These are phyloP conservation scores for Galbula dea DNA, from an alignment of 2,113 vertebrate genomes.

Conservation along the genomic window DNA sequence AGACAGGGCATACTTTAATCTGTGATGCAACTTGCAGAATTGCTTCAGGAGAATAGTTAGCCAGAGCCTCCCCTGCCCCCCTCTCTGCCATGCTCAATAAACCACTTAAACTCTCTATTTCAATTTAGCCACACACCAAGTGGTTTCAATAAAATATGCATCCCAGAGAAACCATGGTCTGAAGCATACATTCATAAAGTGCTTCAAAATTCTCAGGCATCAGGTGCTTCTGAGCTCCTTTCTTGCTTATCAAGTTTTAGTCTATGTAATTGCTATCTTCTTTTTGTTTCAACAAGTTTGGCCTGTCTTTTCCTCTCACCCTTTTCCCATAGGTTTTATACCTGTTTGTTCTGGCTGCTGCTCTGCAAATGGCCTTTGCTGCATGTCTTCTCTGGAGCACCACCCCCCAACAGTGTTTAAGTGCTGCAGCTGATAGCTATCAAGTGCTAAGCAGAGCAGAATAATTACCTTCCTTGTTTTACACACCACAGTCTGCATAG, in stretches of 20 bases:
- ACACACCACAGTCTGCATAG: background rate
- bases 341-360: background rate
- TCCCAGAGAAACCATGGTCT: background rate
- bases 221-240: background rate
- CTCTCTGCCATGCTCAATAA: background rate
- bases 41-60: background rate
- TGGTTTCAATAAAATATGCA: background rate
- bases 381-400: background rate
- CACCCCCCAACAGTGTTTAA: background rate
- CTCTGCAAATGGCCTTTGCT: background rate
- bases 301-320: background rate
- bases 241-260: background rate
- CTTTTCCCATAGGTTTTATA: background rate
- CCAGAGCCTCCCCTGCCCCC: background rate
- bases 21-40: accelerated
- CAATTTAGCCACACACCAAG: background rate
- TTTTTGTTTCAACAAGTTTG: background rate
- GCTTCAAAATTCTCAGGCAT: background rate
- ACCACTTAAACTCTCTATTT: background rate
- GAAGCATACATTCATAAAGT: background rate
- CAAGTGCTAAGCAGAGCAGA: conserved; percentile 46
- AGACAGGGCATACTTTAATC: background rate
- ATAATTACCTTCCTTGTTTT: conserved; percentile 48
- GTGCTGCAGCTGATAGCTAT: conserved; percentile 11
- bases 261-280: background rate